These are phyloP conservation scores for Charaxes varanes DNA, from an alignment of 1,140 invertebrate species.

Conservation along the genomic window DNA sequence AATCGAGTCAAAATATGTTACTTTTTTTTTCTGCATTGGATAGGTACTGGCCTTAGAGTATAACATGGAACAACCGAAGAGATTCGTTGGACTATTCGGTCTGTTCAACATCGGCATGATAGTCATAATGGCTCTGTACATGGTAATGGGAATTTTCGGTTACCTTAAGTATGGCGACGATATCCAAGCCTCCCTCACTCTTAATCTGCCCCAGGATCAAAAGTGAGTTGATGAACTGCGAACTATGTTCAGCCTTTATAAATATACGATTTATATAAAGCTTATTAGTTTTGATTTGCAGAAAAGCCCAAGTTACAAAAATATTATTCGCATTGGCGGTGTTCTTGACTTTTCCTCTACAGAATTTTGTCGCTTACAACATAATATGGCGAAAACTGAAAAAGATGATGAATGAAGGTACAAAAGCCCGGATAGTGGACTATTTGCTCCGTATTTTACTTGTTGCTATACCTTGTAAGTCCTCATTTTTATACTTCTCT, in stretches of 20 bases:
- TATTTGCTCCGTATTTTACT: slow-evolving; percentile 69
- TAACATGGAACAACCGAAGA: slow-evolving; percentile 82
- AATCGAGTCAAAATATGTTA: too few relatives aligned
- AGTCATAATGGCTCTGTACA: slow-evolving; percentile 79
- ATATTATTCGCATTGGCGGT: slow-evolving; percentile 86
- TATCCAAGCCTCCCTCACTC: slow-evolving; percentile 77
- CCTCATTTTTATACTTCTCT: background rate
- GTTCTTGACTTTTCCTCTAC: slow-evolving; percentile 89
- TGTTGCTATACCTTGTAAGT: slow-evolving; percentile 83
- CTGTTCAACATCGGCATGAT: slow-evolving; percentile 83
- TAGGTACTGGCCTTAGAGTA: slow-evolving; percentile 83
- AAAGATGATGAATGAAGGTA: slow-evolving; percentile 47
- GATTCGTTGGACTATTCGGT: slow-evolving; percentile 80
- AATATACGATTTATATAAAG: background rate
- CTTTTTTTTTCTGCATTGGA: background rate
- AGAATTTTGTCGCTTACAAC: slow-evolving; percentile 90
- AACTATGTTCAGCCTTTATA: slow-evolving; percentile 1
- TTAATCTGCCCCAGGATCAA: slow-evolving; percentile 77
- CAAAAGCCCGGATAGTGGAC: slow-evolving; percentile 70
- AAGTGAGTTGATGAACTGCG: slow-evolving; percentile 57
- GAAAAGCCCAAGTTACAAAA: slow-evolving; percentile 83
- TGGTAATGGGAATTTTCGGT: slow-evolving; percentile 83
- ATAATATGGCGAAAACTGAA: slow-evolving; percentile 81
- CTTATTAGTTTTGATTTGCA: slow-evolving; percentile 55
- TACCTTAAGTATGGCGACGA: slow-evolving; percentile 82